Evolutionary conservation across 2,113 vertebrate species (phyloP).

Genomic region (Sula dactylatra): DNA sequence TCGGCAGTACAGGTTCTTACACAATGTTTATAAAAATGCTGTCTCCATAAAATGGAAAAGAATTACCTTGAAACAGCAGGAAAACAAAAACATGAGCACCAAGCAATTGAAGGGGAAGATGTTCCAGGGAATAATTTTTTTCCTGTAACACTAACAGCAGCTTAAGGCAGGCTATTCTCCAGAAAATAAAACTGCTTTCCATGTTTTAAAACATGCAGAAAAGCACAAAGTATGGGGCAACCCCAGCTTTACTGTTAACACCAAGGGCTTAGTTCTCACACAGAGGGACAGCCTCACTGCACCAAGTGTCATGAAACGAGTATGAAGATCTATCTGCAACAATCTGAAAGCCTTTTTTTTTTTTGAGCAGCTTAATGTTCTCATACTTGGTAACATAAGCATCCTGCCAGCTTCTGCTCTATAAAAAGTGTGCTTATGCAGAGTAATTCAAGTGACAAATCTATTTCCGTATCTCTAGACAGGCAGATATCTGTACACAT

Average conservation of each 20-base stretch:
- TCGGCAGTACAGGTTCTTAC: background rate
- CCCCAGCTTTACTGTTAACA: background rate
- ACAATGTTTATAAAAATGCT: background rate
- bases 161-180: background rate
- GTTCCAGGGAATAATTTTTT: background rate
- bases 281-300: background rate
- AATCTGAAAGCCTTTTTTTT: background rate
- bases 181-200: background rate
- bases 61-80: background rate
- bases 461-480: background rate
- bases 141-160: background rate
- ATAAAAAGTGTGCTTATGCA: background rate
- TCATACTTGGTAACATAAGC: background rate
- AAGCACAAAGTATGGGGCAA: background rate
- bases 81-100: background rate
- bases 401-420: background rate
- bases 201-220: background rate
- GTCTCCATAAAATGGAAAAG: background rate
- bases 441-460: background rate
- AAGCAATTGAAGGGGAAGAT: background rate
- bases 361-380: background rate
- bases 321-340: background rate
- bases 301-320: background rate
- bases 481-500: background rate
- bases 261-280: background rate